These are phyloP conservation scores for Brienomyrus longianalis DNA, from an alignment of 2,113 vertebrate species.

Conservation along the genomic window DNA sequence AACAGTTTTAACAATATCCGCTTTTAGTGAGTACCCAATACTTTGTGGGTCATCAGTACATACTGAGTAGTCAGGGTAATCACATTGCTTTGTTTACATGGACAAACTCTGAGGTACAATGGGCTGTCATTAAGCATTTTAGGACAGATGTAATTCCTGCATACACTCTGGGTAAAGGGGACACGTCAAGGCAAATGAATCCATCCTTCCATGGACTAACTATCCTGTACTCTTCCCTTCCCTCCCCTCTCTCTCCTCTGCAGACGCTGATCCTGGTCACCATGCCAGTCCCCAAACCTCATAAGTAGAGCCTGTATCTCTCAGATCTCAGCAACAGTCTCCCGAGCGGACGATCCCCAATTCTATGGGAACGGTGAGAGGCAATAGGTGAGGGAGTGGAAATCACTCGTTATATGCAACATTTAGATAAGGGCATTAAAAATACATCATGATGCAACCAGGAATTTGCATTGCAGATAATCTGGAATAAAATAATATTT, in stretches of 20 bases:
- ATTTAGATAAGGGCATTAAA: background rate
- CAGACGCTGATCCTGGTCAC: background rate
- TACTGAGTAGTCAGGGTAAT: background rate
- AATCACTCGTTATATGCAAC: too few relatives aligned
- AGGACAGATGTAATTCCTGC: background rate
- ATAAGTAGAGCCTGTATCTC: slow-evolving; percentile 52
- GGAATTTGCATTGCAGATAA: background rate
- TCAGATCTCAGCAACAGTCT: slow-evolving; percentile 51
- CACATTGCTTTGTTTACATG: background rate
- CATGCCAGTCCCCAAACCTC: slow-evolving; percentile 38
- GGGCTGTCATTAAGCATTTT: background rate
- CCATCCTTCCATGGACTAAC: background rate
- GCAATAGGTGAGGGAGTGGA: slow-evolving; percentile 48
- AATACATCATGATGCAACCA: background rate
- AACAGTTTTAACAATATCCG: background rate
- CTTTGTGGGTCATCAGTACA: background rate
- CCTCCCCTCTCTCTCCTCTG: slow-evolving; percentile 7
- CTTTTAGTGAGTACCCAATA: background rate
- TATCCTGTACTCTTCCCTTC: background rate
- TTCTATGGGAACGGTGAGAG: slow-evolving; percentile 62
- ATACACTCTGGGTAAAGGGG: background rate
- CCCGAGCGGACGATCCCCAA: slow-evolving; percentile 54
- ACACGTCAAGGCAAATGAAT: background rate
- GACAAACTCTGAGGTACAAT: background rate
- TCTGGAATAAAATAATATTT: background rate